A percentile compares a stretch with the other conserved stretches of the same genome.
These are phyloP conservation scores for Saturnia japonica DNA, from an alignment of 2,888 invertebrate species.

Conservation along the genomic window DNA sequence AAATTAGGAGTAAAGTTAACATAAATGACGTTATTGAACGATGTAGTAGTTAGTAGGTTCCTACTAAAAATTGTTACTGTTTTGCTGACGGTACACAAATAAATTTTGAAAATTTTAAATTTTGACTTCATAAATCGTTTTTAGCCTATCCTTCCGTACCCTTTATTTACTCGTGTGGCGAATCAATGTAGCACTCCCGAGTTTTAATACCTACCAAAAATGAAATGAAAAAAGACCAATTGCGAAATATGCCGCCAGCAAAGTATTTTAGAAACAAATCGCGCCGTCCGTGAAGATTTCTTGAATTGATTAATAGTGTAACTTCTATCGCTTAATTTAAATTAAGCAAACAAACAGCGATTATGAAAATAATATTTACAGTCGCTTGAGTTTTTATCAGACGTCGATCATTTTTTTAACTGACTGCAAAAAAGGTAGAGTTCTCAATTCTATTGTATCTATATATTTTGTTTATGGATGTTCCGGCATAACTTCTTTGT, in stretches of 20 bases:
- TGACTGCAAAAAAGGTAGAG: too few relatives aligned
- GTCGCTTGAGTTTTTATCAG: constrained; percentile 30
- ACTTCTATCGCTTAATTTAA: background rate
- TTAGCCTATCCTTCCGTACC: background rate
- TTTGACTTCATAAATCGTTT: background rate
- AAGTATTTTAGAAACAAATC: constrained; percentile 39
- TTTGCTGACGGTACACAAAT: constrained; percentile 43
- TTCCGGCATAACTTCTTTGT: too few relatives aligned
- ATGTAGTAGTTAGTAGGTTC: constrained; percentile 48
- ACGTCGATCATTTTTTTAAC: constrained; percentile 31
- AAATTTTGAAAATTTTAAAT: constrained; percentile 7
- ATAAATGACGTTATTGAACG: constrained; percentile 48
- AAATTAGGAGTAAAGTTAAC: constrained; percentile 60
- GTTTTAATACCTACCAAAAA: too few relatives aligned
- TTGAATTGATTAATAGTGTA: constrained; percentile 29
- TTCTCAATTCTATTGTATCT: too few relatives aligned
- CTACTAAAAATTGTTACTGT: constrained; percentile 50
- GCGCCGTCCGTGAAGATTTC: constrained; percentile 66
- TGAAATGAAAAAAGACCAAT: background rate
- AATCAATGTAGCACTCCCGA: too few relatives aligned
- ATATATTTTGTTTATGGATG: too few relatives aligned
- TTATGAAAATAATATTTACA: constrained; percentile 24
- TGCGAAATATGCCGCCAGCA: constrained; percentile 25
- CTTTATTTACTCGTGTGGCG: background rate
- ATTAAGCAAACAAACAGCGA: background rate